Evolutionary conservation across 2,797 vertebrate genomes (phyloP), one percentile per base, ranked within the genome.

Genomic region (Phylloscopus collybita): DNA sequence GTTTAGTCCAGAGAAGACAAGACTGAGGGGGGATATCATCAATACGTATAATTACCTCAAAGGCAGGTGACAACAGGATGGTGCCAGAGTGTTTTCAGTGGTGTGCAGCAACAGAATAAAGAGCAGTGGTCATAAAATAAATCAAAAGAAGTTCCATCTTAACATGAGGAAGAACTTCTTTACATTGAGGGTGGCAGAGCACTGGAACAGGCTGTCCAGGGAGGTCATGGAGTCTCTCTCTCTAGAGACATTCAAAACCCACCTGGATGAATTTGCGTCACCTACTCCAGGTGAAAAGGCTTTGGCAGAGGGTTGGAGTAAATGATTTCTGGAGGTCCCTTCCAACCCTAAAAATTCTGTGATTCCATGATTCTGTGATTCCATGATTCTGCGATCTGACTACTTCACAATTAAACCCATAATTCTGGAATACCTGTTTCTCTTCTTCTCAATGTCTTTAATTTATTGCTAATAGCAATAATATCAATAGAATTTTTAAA

Each of bases 91-190:
- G 27, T 38, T 76, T 67, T n/a, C 23, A 11, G 45, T 23, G 27
- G 16, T 23, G 22, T 1, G 0, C 16, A 60, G n/a, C 0, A 0
- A n/a, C 16, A 69, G 13, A 6, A n/a, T 1, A 1, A 6, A 5
- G 12, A 75, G 11, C 16, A 53, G 3, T 25, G 23, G 11, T 6
- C 56, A 45, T 40, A 29, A 76, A 25, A 1, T 16, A 40, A 54
- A 54, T 2, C 4, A 47, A 8, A 60, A 60, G 25, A 30, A n/a
- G 9, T 14, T 69, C 29, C n/a, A 29, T 5, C 12, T 23, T 27
- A 53, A 45, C 27, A 27, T 1, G 16, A 38, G 13, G 13, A 60
- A n/a, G 19, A 61, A 11, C 3, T 32, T 62, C 10, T 20, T 40
- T n/a, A 29, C 5, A 4, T 3, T 38, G 10, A 13, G 38, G 5